phyloP scores from a whole-genome alignment of 2,888 invertebrate species.

The Eupithecia vulgata region DNA sequence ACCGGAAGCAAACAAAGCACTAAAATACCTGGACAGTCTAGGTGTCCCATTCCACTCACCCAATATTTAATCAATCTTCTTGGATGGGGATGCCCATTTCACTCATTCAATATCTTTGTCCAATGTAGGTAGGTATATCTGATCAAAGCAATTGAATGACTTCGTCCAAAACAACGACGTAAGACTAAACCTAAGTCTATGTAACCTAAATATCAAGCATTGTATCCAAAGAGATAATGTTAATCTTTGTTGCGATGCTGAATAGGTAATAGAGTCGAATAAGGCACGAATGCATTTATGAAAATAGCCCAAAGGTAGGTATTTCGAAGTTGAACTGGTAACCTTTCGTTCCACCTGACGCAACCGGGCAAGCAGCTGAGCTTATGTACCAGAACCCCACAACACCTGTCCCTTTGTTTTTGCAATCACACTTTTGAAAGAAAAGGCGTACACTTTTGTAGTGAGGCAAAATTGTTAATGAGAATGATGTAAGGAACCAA shows the following conservation, averaged over 20 bases:
- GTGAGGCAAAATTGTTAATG: background rate
- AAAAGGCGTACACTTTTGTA: background rate
- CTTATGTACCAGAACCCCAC: conserved; percentile 8
- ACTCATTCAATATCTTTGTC: too few relatives aligned
- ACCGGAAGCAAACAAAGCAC: background rate
- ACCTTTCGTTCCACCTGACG: conserved; percentile 36
- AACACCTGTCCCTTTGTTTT: conserved; percentile 25
- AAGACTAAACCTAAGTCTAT: background rate
- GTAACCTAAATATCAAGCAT: conserved; percentile 40
- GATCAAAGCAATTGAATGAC: too few relatives aligned
- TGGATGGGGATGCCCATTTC: too few relatives aligned
- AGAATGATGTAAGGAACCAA: background rate
- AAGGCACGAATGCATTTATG: conserved; percentile 34
- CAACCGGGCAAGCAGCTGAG: conserved; percentile 19
- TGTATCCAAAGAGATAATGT: conserved; percentile 48
- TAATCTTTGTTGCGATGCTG: conserved; percentile 44
- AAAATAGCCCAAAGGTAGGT: conserved; percentile 41
- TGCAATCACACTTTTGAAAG: conserved; percentile 11
- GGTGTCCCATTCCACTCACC: too few relatives aligned
- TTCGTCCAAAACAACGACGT: too few relatives aligned
- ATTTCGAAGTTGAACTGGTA: conserved; percentile 34
- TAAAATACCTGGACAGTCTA: background rate
- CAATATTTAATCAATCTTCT: too few relatives aligned
- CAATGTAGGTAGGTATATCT: too few relatives aligned
- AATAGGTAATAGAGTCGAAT: conserved; percentile 17